These are phyloP conservation scores for Pristionchus japonicus DNA, from an alignment of 2,888 invertebrate genomes.

Conservation along the genomic window DNA sequence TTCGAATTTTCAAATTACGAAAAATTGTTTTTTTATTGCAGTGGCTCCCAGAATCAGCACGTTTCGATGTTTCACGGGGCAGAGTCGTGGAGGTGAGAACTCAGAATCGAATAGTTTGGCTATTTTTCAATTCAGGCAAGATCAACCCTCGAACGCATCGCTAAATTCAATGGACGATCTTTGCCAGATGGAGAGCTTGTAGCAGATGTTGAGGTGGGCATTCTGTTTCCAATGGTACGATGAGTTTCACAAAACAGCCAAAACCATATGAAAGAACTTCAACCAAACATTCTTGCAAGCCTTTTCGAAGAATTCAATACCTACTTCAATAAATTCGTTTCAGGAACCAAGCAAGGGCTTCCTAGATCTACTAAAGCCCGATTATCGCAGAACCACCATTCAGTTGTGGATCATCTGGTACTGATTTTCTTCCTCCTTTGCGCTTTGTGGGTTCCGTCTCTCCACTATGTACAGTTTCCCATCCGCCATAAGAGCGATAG, in stretches of 20 bases:
- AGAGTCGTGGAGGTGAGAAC: background rate
- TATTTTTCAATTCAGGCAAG: no score
- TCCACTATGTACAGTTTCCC: no score
- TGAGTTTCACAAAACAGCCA: no score
- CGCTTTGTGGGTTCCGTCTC: no score
- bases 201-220: background rate
- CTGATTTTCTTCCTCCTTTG: background rate
- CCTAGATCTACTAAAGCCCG: background rate
- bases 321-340: background rate
- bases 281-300: no score
- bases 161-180: background rate
- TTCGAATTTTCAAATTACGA: background rate
- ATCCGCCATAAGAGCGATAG: no score
- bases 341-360: background rate
- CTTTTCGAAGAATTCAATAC: background rate
- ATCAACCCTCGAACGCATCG: conserved; percentile 12
- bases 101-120: background rate
- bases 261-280: no score
- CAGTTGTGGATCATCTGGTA: background rate
- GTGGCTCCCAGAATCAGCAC: background rate
- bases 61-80: background rate
- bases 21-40: background rate
- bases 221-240: no score
- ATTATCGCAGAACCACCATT: background rate
- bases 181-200: background rate